Percentiles rank a stretch among this genome's conserved stretches.
These are phyloP conservation scores for Enteromius fasciolatus DNA, from an alignment of 2,797 vertebrate species.

Conservation along the genomic window DNA sequence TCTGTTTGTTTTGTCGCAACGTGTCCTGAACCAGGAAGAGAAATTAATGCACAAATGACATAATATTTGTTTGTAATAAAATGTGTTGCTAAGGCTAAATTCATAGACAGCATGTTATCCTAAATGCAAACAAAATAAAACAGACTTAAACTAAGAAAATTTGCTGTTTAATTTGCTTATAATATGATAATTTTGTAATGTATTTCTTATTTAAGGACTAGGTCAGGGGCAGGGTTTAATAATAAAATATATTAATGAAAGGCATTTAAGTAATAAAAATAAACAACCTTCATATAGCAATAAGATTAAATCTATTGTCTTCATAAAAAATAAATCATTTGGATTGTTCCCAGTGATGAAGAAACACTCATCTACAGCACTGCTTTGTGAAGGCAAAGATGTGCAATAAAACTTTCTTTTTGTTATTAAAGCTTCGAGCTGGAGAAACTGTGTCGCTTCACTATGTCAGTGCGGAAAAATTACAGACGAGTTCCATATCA, in stretches of 20 bases:
- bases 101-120: neutral
- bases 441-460: conserved; percentile 96
- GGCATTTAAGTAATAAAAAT: too few relatives aligned
- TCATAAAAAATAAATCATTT: neutral
- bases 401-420: neutral
- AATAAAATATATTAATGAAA: neutral
- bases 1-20: neutral
- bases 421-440: conserved; percentile 86
- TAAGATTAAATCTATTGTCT: neutral
- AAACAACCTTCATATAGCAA: too few relatives aligned
- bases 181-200: neutral
- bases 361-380: neutral
- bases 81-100: neutral
- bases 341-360: neutral
- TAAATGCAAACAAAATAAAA: neutral
- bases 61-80: neutral
- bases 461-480: conserved; percentile 98
- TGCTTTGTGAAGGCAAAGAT: neutral
- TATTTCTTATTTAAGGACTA: neutral
- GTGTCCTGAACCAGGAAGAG: neutral
- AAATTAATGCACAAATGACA: neutral
- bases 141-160: too few relatives aligned
- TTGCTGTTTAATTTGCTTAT: too few relatives aligned
- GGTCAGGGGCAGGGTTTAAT: neutral
- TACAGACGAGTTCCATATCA: conserved; percentile 98